A percentile compares a stretch with the other conserved stretches of the same genome.
These are phyloP conservation scores for Glaucomys volans DNA, from an alignment of 2,113 vertebrate genomes.

Conservation along the genomic window DNA sequence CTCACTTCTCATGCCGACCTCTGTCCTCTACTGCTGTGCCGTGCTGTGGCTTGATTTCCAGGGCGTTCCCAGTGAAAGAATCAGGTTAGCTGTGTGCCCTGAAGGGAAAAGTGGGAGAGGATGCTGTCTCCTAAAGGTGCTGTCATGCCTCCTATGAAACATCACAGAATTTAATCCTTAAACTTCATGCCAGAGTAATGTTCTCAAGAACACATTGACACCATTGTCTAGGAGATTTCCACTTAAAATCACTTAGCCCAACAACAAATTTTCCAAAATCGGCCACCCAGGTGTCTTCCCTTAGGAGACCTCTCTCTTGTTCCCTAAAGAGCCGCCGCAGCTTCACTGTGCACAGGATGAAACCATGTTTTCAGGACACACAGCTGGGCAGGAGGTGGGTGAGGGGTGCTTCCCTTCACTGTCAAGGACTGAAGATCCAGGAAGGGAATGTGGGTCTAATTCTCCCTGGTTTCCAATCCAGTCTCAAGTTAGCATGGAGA, in stretches of 20 bases:
- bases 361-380: background rate
- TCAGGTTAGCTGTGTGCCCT: background rate
- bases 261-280: background rate
- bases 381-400: fast-evolving
- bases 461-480: background rate
- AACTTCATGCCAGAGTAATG: background rate
- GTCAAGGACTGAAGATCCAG: background rate
- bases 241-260: background rate
- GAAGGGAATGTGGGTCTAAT: background rate
- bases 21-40: background rate
- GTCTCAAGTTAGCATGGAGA: background rate
- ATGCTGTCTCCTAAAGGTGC: background rate
- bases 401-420: fast-evolving
- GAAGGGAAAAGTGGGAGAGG: background rate
- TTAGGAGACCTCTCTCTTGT: background rate
- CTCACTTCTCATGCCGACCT: background rate
- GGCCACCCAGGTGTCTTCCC: background rate
- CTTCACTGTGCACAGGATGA: background rate
- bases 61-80: background rate
- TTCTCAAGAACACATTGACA: background rate
- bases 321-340: background rate
- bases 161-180: background rate
- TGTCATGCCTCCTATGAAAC: background rate
- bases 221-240: background rate
- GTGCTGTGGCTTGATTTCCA: background rate